Evolutionary conservation across 2,888 invertebrate species (phyloP), one percentile per base, ranked within the genome.

Genomic region (Liodrosophila aerea): DNA sequence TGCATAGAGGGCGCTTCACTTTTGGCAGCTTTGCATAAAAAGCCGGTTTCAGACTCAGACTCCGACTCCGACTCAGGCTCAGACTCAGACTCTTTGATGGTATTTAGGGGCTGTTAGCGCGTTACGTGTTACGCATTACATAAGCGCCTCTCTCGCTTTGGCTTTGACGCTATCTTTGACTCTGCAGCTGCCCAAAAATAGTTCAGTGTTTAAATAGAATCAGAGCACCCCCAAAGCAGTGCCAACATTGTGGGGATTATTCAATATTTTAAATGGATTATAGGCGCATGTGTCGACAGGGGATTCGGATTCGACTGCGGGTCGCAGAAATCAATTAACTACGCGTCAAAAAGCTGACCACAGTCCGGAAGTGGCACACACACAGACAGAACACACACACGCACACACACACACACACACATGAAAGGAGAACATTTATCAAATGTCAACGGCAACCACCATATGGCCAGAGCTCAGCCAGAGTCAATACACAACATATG

Each of bases 21-120:
- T 81, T 81, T 67, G 77, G 68, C 68, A 74, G 85, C 65, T 78
- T 78, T 78, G 78, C 85, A 78, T 78, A 78, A 73, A 81, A 85
- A 78, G 85, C 78, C 78, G 78, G 78, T 78, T 85, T 84, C 44
- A 34, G 50, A 68, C 57, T 52, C 72, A 57, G 15, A n/a, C n/a
- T n/a, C n/a, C n/a, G n/a, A n/a, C n/a, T n/a, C n/a, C n/a, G 22
- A 5, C 5, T 22, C 22, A 22, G 22, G 2, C 22, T 22, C 22
- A 22, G 22, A 22, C 22, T 22, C 22, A 22, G 22, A 22, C 33
- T 49, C 36, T 52, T n/a, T 43, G 34, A 9, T 57, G 9, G 41
- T 33, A 31, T 22, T 77, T 85, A 82, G 82, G 82, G 78, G 78
- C 85, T 85, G 78, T 70, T 78, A 40, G 61, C 70, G 59, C 54